Evolutionary conservation across 2,888 invertebrate species (phyloP), one percentile per base, ranked within the genome.

Genomic region (Heterodera filipjevi): DNA sequence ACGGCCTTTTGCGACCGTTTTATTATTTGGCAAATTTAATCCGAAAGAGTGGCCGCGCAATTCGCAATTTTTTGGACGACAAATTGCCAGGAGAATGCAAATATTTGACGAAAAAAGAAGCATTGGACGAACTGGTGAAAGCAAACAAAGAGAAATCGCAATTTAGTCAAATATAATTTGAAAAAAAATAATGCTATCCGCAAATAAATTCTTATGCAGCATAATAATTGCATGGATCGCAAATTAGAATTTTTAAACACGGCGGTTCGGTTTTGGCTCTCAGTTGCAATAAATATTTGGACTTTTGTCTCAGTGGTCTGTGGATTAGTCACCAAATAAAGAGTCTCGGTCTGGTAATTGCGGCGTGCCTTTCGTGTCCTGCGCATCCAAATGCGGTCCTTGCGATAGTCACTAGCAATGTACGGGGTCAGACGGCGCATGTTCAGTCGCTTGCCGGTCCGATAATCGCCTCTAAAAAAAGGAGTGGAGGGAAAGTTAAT

Each of bases 361-460:
- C 99, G 92, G 89, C 95, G 95, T 0, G 95, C 95, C 0, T 96
- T 96, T 90, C 95, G 95, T 0, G 95, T 97, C 77, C 99, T 92
- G 22, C 98, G 92, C 87, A 99, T 89, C 99, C 99, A 99, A 88
- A 99, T 99, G 90, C 97, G 96, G 90, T 99, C 98, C 90, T 99
- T 99, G 70, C 98, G 93, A 91, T 97, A 99, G 90, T 98, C 95
- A 81, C 97, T 97, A 27, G 99, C 99, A 84, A 99, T 96, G 91
- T 99, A 99, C 0, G 98, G 95, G 89, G 99, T 96, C 77, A 99
- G 94, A 87, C 94, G 95, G 71, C 97, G 93, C 98, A 99, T 99
- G 91, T 99, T 99, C 76, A 99, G 94, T 12, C 99, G 92, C 81
- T 95, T 94, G 0, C 99, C 99, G 0, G 96, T 97, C 76, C 96